These are phyloP conservation scores for Xanthorhoe designata DNA, from an alignment of 2,888 invertebrate genomes.

Conservation along the genomic window DNA sequence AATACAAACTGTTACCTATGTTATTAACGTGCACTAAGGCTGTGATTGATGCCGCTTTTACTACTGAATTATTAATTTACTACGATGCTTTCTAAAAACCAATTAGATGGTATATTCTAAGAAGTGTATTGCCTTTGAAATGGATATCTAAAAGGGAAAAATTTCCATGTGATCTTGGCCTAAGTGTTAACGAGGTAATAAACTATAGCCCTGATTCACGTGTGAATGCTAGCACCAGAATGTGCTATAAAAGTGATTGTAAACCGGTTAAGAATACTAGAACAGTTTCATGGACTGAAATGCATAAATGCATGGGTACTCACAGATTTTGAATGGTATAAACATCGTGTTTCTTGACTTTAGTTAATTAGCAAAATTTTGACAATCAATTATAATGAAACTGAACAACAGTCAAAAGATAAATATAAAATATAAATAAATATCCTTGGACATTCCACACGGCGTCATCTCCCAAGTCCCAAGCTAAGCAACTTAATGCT, in stretches of 20 bases:
- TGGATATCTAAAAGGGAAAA: neutral
- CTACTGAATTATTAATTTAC: too few relatives aligned
- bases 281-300: neutral
- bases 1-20: too few relatives aligned
- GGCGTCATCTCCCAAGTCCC: too few relatives aligned
- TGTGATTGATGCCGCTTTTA: too few relatives aligned
- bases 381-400: too few relatives aligned
- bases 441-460: too few relatives aligned
- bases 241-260: slow-evolving; percentile 6
- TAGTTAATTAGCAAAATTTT: neutral
- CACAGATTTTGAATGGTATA: too few relatives aligned
- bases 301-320: neutral
- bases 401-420: too few relatives aligned
- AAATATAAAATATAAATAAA: too few relatives aligned
- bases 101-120: neutral
- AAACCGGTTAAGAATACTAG: neutral
- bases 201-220: neutral
- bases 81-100: neutral
- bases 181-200: slow-evolving; percentile 20
- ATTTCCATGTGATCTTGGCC: slow-evolving; percentile 12
- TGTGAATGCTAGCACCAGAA: neutral
- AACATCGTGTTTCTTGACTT: neutral
- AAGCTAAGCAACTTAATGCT: too few relatives aligned
- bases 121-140: neutral
- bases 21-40: too few relatives aligned